A percentile compares a stretch with the other conserved stretches of the same genome.
Evolutionary conservation across 2,113 vertebrate species (phyloP).

Genomic region (Nansenia antarctica): DNA sequence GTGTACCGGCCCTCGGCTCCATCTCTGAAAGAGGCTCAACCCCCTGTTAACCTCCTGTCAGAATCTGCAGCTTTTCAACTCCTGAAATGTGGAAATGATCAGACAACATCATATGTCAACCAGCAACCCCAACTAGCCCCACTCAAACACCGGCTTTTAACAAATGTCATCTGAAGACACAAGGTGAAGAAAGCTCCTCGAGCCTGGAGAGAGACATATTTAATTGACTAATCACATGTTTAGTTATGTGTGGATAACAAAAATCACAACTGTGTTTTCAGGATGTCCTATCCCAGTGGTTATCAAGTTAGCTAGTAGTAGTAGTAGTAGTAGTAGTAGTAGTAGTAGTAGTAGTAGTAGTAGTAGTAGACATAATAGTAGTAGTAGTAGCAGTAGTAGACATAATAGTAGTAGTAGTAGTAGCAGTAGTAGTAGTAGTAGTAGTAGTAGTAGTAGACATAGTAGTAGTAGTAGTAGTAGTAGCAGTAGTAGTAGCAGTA

Average conservation of each 20-base stretch:
- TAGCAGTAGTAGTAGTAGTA: no score
- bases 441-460: no score
- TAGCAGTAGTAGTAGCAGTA: no score
- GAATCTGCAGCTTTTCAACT: slow-evolving; percentile 25
- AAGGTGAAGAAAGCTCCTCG: slow-evolving; percentile 4
- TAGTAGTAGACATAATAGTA: no score
- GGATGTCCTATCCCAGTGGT: no score
- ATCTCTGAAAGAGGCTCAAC: background rate
- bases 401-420: no score
- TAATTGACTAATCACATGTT: slow-evolving; percentile 50
- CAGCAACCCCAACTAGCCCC: slow-evolving; percentile 26
- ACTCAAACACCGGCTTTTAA: slow-evolving; percentile 45
- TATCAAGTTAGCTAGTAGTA: no score
- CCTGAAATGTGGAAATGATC: slow-evolving; percentile 25
- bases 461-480: no score
- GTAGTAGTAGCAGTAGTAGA: no score
- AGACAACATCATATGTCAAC: slow-evolving; percentile 29
- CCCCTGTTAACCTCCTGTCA: slow-evolving; percentile 32
- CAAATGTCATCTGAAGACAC: slow-evolving; percentile 31
- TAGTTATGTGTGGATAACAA: slow-evolving; percentile 47
- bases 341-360: no score
- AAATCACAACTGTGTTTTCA: slow-evolving; percentile 41
- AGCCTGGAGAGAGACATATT: slow-evolving; percentile 37
- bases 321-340: no score
- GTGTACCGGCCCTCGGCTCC: background rate